Percentiles rank a stretch among this genome's conserved stretches.
Conservation (phyloP, 1,140 invertebrate species). For the Halyomorpha halys region DNA sequence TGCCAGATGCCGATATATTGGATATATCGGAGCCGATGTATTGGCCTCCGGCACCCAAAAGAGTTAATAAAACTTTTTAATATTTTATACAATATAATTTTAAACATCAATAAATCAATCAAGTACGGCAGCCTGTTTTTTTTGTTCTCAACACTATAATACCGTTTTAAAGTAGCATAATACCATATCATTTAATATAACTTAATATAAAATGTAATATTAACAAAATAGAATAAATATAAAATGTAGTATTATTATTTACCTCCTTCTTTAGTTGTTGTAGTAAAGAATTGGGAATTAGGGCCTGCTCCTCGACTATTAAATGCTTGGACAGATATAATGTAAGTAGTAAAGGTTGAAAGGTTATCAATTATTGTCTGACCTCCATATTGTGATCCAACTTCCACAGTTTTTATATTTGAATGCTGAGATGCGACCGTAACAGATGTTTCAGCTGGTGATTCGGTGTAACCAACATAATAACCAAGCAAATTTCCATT, state of each 20-base stretch:
- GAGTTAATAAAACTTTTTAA: no score
- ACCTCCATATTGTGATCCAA: slow-evolving; percentile 48
- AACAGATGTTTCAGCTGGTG: slow-evolving; percentile 8
- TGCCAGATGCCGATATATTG: no score
- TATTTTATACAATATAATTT: no score
- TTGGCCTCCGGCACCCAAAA: no score
- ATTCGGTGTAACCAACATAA: slow-evolving; percentile 77
- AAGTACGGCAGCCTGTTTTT: no score
- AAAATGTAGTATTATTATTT: slow-evolving; percentile 32
- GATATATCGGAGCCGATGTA: no score
- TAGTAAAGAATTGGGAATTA: slow-evolving; percentile 65
- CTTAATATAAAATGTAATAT: no score
- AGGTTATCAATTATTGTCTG: slow-evolving; percentile 54
- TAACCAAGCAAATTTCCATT: slow-evolving; percentile 88
- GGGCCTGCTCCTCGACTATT: slow-evolving; percentile 84
- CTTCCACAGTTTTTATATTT: slow-evolving; percentile 58
- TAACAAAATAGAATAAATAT: no score
- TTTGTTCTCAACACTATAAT: no score
- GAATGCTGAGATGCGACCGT: slow-evolving; percentile 32
- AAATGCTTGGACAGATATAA: slow-evolving; percentile 82
- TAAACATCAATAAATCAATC: no score
- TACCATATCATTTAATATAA: no score
- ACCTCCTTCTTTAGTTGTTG: slow-evolving; percentile 83
- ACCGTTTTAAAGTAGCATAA: no score
- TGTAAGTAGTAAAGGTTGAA: slow-evolving; percentile 78